Conservation (phyloP, 2,113 vertebrate species). For the Aspiorhynchus laticeps region DNA sequence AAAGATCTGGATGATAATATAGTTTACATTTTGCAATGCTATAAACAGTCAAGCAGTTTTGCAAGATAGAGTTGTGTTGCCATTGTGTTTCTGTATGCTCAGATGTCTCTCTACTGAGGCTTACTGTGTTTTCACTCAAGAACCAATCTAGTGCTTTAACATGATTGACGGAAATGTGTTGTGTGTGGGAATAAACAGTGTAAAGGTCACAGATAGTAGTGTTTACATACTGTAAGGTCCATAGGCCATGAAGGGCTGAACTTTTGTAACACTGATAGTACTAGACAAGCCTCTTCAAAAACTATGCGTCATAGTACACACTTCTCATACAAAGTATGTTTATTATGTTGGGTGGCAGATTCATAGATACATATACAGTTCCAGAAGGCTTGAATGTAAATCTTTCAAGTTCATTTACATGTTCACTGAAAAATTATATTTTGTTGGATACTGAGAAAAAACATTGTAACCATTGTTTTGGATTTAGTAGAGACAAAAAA, state of each 20-base stretch:
- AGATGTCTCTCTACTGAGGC: background rate
- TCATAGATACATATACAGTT: background rate
- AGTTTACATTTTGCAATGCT: background rate
- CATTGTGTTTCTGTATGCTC: constrained; percentile 46
- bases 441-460: background rate
- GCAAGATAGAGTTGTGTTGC: constrained; percentile 14
- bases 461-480: too few relatives aligned
- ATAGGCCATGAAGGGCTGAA: background rate
- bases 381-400: too few relatives aligned
- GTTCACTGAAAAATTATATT: background rate
- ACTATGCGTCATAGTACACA: background rate
- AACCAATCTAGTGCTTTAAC: constrained; percentile 24
- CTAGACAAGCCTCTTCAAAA: background rate
- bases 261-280: background rate
- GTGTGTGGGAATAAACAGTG: background rate
- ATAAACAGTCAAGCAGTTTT: background rate
- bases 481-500: background rate
- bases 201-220: constrained; percentile 24
- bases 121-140: constrained; percentile 28
- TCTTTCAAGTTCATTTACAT: too few relatives aligned
- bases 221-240: constrained; percentile 15
- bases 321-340: background rate
- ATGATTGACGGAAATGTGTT: constrained; percentile 28
- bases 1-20: background rate
- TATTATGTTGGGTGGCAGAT: background rate